Evolutionary conservation across 2,888 invertebrate genomes (phyloP).

Genomic region (Vandiemenella viatica): DNA sequence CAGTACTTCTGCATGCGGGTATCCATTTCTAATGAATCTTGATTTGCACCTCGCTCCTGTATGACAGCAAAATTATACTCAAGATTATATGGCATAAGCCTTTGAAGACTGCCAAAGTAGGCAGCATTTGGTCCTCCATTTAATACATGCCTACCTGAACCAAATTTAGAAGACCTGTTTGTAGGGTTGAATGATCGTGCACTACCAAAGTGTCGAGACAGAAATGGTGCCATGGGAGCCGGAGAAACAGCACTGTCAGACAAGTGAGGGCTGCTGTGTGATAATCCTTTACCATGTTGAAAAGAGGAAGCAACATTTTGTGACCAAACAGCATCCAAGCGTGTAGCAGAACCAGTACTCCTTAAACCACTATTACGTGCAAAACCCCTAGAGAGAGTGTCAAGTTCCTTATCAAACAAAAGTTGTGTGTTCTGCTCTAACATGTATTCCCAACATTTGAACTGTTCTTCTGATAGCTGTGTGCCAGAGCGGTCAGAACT

Average conservation of each 20-base stretch:
- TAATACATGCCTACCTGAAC: slow-evolving; percentile 41
- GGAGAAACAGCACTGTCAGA: slow-evolving; percentile 28
- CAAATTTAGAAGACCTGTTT: slow-evolving; percentile 22
- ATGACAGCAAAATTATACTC: slow-evolving; percentile 74
- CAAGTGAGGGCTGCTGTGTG: slow-evolving; percentile 55
- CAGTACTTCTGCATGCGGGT: slow-evolving; percentile 79
- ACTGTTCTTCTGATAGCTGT: slow-evolving; percentile 63
- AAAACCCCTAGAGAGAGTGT: slow-evolving; percentile 44
- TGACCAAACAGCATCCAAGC: slow-evolving; percentile 30
- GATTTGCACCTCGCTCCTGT: slow-evolving; percentile 51
- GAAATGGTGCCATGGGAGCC: slow-evolving; percentile 32
- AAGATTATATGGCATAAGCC: slow-evolving; percentile 68
- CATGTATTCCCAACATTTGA: slow-evolving; percentile 89
- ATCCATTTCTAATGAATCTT: slow-evolving; percentile 66
- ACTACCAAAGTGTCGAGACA: slow-evolving; percentile 65
- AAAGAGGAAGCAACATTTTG: slow-evolving; percentile 29
- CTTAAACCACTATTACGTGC: slow-evolving; percentile 8
- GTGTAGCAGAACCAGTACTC: neutral
- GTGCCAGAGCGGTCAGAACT: slow-evolving; percentile 31
- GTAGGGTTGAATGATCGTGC: slow-evolving; percentile 59
- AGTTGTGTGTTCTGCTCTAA: slow-evolving; percentile 79
- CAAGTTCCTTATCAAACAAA: slow-evolving; percentile 73
- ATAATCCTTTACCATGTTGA: slow-evolving; percentile 7
- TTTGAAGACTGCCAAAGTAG: slow-evolving; percentile 71
- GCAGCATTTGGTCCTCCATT: slow-evolving; percentile 70